phyloP scores from a whole-genome alignment of 1,140 invertebrate genomes.

The Ips nitidus region DNA sequence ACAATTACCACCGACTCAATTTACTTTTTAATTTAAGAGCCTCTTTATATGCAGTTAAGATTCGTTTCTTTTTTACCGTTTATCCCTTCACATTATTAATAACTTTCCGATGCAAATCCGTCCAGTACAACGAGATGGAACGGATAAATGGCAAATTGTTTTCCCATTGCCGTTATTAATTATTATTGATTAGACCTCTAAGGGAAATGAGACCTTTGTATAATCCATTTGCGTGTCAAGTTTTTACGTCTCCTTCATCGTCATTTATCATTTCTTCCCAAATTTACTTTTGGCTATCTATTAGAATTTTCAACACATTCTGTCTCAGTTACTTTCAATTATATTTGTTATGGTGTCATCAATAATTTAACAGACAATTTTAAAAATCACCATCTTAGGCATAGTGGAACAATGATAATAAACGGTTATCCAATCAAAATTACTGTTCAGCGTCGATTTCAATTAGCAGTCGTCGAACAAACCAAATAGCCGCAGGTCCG shows the following conservation, averaged over 20 bases:
- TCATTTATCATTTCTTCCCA: too few species aligned
- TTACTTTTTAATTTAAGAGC: slow-evolving; percentile 29
- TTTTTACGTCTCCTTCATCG: too few species aligned
- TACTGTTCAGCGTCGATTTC: slow-evolving; percentile 44
- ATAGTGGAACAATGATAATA: too few species aligned
- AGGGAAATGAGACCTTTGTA: too few species aligned
- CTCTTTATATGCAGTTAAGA: slow-evolving; percentile 9
- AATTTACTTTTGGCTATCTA: too few species aligned
- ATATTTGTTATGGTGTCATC: too few species aligned
- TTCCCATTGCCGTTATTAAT: slow-evolving; percentile 16
- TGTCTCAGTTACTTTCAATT: too few species aligned
- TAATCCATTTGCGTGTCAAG: too few species aligned
- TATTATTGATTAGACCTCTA: background rate
- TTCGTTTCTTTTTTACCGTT: slow-evolving; percentile 8
- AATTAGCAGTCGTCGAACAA: slow-evolving; percentile 46
- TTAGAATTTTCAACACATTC: too few species aligned
- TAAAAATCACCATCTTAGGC: too few species aligned
- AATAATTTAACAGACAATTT: too few species aligned
- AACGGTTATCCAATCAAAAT: background rate
- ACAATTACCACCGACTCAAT: slow-evolving; percentile 27
- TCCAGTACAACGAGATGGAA: slow-evolving; percentile 1
- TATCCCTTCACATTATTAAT: slow-evolving; percentile 23
- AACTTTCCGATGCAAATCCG: slow-evolving; percentile 24
- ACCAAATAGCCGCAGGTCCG: slow-evolving; percentile 43
- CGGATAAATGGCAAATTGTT: slow-evolving; percentile 10